Percentiles rank a stretch among this genome's conserved stretches.
Conservation (phyloP, 2,888 invertebrate species). For the Archaeoteleia sp. region DNA sequence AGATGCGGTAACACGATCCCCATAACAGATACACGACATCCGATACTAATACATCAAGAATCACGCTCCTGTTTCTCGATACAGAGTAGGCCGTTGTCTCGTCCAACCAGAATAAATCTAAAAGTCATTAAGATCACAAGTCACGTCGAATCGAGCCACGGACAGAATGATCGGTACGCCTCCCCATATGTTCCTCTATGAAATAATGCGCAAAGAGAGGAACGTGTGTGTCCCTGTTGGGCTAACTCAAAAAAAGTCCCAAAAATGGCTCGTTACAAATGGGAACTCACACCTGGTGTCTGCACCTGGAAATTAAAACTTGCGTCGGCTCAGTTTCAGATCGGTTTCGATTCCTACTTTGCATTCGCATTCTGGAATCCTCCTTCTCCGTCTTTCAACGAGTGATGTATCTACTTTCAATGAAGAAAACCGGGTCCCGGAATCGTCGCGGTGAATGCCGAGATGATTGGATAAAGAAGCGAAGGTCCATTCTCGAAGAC, state of each 20-base stretch:
- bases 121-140: slow-evolving; percentile 34
- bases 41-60: slow-evolving; percentile 14
- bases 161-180: slow-evolving; percentile 7
- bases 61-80: slow-evolving; percentile 6
- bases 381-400: slow-evolving; percentile 16
- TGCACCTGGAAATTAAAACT: slow-evolving; percentile 63
- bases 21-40: slow-evolving; percentile 1
- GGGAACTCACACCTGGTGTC: slow-evolving; percentile 42
- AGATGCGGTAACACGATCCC: slow-evolving; percentile 12
- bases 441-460: slow-evolving; percentile 64
- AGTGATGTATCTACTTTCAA: slow-evolving; percentile 61
- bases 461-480: slow-evolving; percentile 72
- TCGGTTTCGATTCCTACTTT: slow-evolving; percentile 42
- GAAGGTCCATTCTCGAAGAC: slow-evolving; percentile 52
- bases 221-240: slow-evolving; percentile 29
- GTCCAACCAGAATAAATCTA: slow-evolving; percentile 21
- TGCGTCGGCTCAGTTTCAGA: slow-evolving; percentile 51
- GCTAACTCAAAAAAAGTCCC: slow-evolving; percentile 22
- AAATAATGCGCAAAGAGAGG: no score
- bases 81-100: slow-evolving; percentile 1
- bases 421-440: slow-evolving; percentile 35
- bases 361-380: slow-evolving; percentile 56
- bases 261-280: slow-evolving; percentile 40
- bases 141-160: slow-evolving; percentile 16
- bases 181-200: no score